Conservation (phyloP, 2,113 vertebrate genomes). For the Pan troglodytes region DNA sequence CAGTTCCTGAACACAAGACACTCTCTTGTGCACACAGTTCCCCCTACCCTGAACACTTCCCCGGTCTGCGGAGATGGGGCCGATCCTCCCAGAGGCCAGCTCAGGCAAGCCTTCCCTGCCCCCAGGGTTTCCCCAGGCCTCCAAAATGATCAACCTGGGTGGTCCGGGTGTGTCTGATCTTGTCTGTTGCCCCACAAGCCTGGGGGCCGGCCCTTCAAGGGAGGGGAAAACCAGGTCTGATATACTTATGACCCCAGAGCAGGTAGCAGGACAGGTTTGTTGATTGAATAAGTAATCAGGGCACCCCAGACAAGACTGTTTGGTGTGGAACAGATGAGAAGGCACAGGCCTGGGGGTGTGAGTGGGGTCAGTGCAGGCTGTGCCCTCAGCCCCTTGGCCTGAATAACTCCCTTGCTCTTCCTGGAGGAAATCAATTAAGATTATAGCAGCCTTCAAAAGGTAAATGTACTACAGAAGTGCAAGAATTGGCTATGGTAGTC, state of each 20-base stretch:
- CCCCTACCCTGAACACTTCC: not conserved
- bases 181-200: not conserved
- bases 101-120: not conserved
- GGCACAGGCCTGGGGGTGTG: not conserved
- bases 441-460: not conserved
- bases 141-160: not conserved
- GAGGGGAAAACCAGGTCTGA: not conserved
- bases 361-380: not conserved
- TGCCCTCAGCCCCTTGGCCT: not conserved
- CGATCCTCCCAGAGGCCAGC: not conserved
- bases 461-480: not conserved
- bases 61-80: not conserved
- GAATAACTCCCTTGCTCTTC: not conserved
- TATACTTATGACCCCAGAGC: not conserved
- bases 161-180: not conserved
- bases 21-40: not conserved
- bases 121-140: not conserved
- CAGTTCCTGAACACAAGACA: slow-evolving; percentile 4
- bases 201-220: not conserved
- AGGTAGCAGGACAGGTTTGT: not conserved
- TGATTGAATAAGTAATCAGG: not conserved
- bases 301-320: not conserved
- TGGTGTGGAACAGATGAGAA: not conserved
- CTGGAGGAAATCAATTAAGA: not conserved
- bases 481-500: not conserved